Evolutionary conservation across 2,797 vertebrate species (phyloP), one percentile per base, ranked within the genome.

Genomic region (Miichthys miiuy): DNA sequence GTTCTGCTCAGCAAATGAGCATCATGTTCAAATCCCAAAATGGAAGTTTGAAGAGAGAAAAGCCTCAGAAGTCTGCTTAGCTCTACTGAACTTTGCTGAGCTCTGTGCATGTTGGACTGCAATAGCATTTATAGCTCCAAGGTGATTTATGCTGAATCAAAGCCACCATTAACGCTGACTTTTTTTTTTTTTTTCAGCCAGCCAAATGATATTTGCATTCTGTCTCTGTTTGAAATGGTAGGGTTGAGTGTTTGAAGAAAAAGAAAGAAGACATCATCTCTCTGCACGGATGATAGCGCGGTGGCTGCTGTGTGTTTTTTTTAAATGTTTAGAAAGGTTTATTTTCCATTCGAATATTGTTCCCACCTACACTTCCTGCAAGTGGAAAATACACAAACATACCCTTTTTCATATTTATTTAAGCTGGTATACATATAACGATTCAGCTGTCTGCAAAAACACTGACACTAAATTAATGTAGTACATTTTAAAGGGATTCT

Each of bases 1-100:
- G 85, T 81, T 80, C 50, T 75, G 79, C 55, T 74, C 69, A 42
- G 68, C 62, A 87, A 92, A 87, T 80, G 75, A 85, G 72, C 72
- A 17, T 68, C 75, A 63, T 78, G 80, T 84, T 77, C 12, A 76
- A 84, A 64, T 25, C 79, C 74, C 64, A 20, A 50, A 50, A 86
- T 76, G 69, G 25, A 54, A 25, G 63, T 76, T 52, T 68, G 51
- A 70, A 61, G 71, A 50, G 10, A 65, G 62, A 27, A 14, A 44
- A 68, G 71, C 58, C 66, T 83, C 83, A 74, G 73, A 85, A 68
- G 77, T 84, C 70, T 61, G 44, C 52, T 56, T 61, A 48, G 72
- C 63, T 73, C 77, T 51, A n/a, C 52, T 25, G 54, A 71, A 69
- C 66, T 75, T 57, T 71, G 16, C 54, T 0, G 18, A 77, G 69